Base-by-base conservation (phyloP, 1,140 invertebrate species). In the Brachionus plicatilis region DNA sequence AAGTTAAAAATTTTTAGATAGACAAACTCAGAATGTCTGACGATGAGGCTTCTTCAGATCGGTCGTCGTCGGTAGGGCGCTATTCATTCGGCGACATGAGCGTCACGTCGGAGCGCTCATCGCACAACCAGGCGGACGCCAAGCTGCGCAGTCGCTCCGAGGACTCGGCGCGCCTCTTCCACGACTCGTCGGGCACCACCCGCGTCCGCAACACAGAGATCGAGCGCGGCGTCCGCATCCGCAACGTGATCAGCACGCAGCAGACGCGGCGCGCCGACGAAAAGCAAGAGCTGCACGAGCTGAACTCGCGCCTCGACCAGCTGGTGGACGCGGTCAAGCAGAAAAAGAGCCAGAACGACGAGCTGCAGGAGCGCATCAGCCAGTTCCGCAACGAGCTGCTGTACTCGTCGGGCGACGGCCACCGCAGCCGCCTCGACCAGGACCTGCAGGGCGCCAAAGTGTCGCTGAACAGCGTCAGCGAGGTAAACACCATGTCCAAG, bases 321-420 rank as follows among this genome's bases (percentile, higher is more conserved):
- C 60, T 82, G 24, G 79, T 82, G n/a, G 79, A 82, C n/a, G 29
- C 79, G 0, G 53, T 82, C 20, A 60, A 65, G 27, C 17, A n/a
- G 4, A 82, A 82, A 65, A 82, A 82, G 27, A 68, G 9, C 41
- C 53, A 82, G 29, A 82, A 82, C 41, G 79, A 82, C 60, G 14
- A 82, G 41, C 12, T 82, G 17, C 79, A 82, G 41, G 56, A 82
- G 7, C 37, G 24, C 14, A 68, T 82, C 7, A 60, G 24, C 60
- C 29, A 68, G 24, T 82, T 41, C 60, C 79, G 79, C n/a, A 27
- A 82, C 17, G 53, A 82, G 37, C n/a, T 82, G n/a, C 8, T 82
- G 17, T 60, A 60, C 20, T 60, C 79, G 33, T 20, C 33, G 1
- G 41, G 33, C 27, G 29, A 65, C 2, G 20, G 47, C 24, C 45